Base-by-base conservation (phyloP, 2,797 vertebrate genomes). In the Bradypodion ventrale region DNA sequence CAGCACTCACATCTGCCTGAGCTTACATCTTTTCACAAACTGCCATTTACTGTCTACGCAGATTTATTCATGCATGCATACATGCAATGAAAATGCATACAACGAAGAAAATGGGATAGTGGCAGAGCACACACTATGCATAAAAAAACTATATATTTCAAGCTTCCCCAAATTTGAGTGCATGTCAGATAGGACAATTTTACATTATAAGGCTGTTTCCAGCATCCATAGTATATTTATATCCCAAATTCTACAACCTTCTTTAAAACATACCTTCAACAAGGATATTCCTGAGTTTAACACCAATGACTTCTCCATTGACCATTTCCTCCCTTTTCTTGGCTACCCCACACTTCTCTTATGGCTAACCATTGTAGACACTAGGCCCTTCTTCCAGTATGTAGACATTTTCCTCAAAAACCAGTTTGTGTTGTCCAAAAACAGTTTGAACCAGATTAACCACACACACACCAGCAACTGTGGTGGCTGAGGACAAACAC, bases 271-370 rank as follows among this genome's bases (percentile, higher is more conserved):
- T 19, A 42, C 82, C 19, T 76, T 69, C n/a, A 4, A 0, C 5
- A 0, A 65, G 80, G 56, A 27, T n/a, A 21, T 0, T 68, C 1
- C 49, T 75, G 52, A 0, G 29, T 37, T 27, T 52, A 82, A n/a
- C 77, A 6, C 78, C 76, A 78, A 32, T 1, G 16, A 65, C 62
- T n/a, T 29, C 0, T 0, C 89, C 76, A 90, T 0, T 79, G 85
- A 81, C 88, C 87, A 5, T 5, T 23, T 75, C 81, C 56, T 87
- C 79, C 59, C 83, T 0, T 49, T 84, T 35, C 82, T 83, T 83
- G 35, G 40, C 74, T 25, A 62, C 0, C 29, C 46, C 85, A 87
- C 66, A 88, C 87, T 84, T 56, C 75, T 68, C 44, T 12, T 78
- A 82, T 75, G 87, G 88, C 83, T 82, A 87, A 83, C 46, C 32